Conservation (phyloP, 2,888 invertebrate genomes). For the Actias luna region DNA sequence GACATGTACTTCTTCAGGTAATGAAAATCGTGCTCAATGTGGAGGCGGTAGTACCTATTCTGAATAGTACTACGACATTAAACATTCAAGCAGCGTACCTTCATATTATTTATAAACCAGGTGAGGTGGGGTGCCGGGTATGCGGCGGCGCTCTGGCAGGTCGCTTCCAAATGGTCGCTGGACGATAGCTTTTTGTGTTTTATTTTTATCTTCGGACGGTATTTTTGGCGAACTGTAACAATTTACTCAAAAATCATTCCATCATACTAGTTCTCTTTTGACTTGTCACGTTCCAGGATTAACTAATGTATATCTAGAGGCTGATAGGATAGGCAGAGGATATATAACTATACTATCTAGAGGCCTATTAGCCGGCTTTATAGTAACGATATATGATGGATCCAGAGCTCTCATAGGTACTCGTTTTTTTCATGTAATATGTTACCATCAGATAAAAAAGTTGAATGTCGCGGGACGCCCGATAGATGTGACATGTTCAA, state of each 20-base stretch:
- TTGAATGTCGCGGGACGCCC: too few species aligned
- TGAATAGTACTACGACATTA: constrained; percentile 5
- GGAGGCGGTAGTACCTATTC: neutral
- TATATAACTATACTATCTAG: too few species aligned
- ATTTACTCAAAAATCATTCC: neutral
- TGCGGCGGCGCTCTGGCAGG: constrained; percentile 87
- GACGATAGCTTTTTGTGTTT: constrained; percentile 85
- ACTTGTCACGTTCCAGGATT: too few species aligned
- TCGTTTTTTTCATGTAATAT: too few species aligned
- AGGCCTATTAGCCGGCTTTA: too few species aligned
- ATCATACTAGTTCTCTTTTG: too few species aligned
- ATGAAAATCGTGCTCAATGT: constrained; percentile 18
- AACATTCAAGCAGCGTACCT: constrained; percentile 68
- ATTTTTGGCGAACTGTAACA: constrained; percentile 83
- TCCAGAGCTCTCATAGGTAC: too few species aligned
- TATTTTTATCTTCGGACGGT: constrained; percentile 87
- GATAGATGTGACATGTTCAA: too few species aligned
- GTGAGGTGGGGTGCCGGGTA: constrained; percentile 88
- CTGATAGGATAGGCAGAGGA: too few species aligned
- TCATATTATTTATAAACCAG: constrained; percentile 89
- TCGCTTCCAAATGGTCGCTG: constrained; percentile 86
- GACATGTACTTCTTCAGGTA: constrained; percentile 11
- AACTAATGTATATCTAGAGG: too few species aligned
- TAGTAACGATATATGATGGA: too few species aligned
- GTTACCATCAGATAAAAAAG: too few species aligned